Evolutionary conservation across 1,140 invertebrate genomes (phyloP).

Genomic region (Caenorhabditis tropicalis): DNA sequence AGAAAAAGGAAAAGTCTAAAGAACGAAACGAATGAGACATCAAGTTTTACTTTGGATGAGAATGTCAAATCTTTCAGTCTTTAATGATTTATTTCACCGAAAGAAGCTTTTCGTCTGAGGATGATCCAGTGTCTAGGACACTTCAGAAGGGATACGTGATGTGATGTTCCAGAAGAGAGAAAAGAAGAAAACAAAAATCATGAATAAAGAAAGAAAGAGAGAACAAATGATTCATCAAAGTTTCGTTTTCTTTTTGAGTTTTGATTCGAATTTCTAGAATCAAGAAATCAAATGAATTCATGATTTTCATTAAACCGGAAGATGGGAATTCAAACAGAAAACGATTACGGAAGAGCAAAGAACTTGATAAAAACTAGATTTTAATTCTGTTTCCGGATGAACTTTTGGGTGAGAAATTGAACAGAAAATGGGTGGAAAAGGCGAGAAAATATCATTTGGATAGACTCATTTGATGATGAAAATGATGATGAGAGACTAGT

Average conservation of each 20-base stretch:
- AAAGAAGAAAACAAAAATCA: background rate
- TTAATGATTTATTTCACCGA: background rate
- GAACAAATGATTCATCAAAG: background rate
- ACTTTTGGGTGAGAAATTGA: background rate
- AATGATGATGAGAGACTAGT: background rate
- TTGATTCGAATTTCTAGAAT: background rate
- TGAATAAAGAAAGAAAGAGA: background rate
- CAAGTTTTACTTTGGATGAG: background rate
- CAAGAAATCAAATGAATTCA: background rate
- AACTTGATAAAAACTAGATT: background rate
- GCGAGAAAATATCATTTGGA: background rate
- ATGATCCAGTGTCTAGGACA: slow-evolving; percentile 15
- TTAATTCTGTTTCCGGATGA: background rate
- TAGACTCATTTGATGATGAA: background rate
- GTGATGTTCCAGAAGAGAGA: background rate
- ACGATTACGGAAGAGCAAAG: background rate
- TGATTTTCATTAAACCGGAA: background rate
- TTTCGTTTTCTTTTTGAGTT: background rate
- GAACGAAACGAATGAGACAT: background rate
- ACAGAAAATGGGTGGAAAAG: background rate
- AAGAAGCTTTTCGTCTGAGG: background rate
- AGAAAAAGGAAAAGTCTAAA: background rate
- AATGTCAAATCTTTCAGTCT: background rate
- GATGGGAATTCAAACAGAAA: background rate
- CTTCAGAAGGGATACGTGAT: background rate